Percentiles rank a stretch among this genome's conserved stretches.
These are phyloP conservation scores for Hyles lineata DNA, from an alignment of 2,888 invertebrate genomes.

Conservation along the genomic window DNA sequence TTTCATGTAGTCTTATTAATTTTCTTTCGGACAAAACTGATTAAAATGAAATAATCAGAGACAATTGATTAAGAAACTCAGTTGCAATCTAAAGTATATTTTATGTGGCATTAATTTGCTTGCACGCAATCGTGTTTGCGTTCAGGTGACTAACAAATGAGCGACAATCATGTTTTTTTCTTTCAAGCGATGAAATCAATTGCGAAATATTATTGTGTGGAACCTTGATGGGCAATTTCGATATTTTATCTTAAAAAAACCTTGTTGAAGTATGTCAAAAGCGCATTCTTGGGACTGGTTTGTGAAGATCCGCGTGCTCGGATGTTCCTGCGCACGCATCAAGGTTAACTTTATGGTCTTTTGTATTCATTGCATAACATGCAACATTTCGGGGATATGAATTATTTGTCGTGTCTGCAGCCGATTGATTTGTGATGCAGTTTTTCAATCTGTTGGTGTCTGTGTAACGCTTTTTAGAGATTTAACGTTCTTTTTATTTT, in stretches of 20 bases:
- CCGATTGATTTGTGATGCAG: slow-evolving; percentile 12
- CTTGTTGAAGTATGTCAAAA: slow-evolving; percentile 71
- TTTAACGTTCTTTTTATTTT: background rate
- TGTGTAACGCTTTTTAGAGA: background rate
- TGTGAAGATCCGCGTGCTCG: slow-evolving; percentile 53
- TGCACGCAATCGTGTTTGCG: background rate
- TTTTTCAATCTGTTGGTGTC: background rate
- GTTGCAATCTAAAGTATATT: background rate
- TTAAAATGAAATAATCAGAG: too few species aligned
- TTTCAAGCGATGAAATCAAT: slow-evolving; percentile 17
- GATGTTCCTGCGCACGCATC: slow-evolving; percentile 52
- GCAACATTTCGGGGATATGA: slow-evolving; percentile 32
- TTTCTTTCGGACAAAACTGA: background rate
- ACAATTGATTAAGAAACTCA: background rate
- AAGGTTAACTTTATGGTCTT: slow-evolving; percentile 52
- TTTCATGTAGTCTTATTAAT: background rate
- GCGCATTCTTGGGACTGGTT: slow-evolving; percentile 64
- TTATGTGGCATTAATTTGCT: background rate
- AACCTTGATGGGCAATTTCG: slow-evolving; percentile 55
- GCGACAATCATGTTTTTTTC: slow-evolving; percentile 27
- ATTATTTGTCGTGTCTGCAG: background rate
- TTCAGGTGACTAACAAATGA: slow-evolving; percentile 16
- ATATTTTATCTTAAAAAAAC: slow-evolving; percentile 59
- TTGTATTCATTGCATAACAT: slow-evolving; percentile 51
- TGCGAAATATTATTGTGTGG: slow-evolving; percentile 22